Conservation (phyloP, 1,140 invertebrate genomes). For the Cephus cinctus region DNA sequence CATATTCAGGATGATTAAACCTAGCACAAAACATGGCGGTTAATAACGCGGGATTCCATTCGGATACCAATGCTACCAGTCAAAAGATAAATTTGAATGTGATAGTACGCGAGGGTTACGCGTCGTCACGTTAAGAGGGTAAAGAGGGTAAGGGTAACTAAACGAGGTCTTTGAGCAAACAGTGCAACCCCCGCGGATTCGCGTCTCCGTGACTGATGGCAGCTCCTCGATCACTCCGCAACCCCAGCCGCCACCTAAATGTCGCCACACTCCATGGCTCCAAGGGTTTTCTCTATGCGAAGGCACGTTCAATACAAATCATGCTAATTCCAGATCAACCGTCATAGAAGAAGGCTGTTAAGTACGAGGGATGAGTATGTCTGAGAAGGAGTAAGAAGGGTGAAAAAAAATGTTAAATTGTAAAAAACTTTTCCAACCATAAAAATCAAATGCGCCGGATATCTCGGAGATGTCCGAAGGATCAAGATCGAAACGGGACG, state of each 20-base stretch:
- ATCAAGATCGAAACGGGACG: not conserved
- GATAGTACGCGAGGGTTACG: constrained; percentile 1
- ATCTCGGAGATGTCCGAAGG: not conserved
- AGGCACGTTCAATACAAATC: constrained; percentile 43
- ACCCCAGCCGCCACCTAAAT: constrained; percentile 26
- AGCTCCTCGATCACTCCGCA: constrained; percentile 45
- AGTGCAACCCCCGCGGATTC: constrained; percentile 37
- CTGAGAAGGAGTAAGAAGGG: not conserved
- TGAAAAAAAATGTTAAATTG: constrained; percentile 19
- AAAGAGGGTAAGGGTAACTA: constrained; percentile 17
- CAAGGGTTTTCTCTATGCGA: constrained; percentile 40
- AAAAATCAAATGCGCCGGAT: constrained; percentile 1
- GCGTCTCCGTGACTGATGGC: constrained; percentile 47
- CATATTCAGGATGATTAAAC: too few species aligned
- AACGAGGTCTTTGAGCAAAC: constrained; percentile 37
- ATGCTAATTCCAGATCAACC: constrained; percentile 38
- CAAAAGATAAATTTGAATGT: not conserved
- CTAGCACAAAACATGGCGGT: too few species aligned
- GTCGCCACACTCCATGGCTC: constrained; percentile 20
- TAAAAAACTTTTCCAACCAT: too few species aligned
- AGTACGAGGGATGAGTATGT: constrained; percentile 13
- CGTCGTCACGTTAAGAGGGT: constrained; percentile 28
- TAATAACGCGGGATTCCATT: too few species aligned
- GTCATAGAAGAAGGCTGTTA: constrained; percentile 19
- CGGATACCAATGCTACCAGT: too few species aligned